These are phyloP conservation scores for Cygnus olor DNA, from an alignment of 2,797 vertebrate genomes.

Conservation along the genomic window DNA sequence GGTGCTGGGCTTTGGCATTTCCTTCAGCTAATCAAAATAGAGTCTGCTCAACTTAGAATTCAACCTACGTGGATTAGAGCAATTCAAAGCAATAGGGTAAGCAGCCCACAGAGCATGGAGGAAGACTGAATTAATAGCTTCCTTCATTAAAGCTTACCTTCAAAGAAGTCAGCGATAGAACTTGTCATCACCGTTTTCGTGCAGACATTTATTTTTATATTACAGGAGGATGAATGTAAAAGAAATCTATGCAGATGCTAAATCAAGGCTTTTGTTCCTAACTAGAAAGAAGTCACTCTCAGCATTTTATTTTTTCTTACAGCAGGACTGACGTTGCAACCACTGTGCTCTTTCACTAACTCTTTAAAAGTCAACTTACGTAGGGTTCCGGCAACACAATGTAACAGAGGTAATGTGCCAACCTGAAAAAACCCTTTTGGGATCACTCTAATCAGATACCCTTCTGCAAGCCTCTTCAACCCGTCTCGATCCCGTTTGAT, in stretches of 20 bases:
- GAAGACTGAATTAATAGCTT: constrained; percentile 41
- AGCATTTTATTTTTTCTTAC: constrained; percentile 14
- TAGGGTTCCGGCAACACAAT: background rate
- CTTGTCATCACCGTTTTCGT: background rate
- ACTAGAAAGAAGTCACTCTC: constrained; percentile 3
- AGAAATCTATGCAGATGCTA: constrained; percentile 35
- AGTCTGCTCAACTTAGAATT: background rate
- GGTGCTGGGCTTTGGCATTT: background rate
- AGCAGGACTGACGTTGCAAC: background rate
- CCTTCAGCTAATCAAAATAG: constrained; percentile 1
- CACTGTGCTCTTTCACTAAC: background rate
- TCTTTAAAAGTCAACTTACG: background rate
- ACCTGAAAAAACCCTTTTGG: background rate
- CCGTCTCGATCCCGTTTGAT: background rate
- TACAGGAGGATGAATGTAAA: background rate
- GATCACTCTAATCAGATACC: background rate
- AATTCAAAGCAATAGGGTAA: constrained; percentile 29
- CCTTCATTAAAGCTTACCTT: constrained; percentile 58
- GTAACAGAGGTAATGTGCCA: background rate
- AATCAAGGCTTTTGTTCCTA: constrained; percentile 50
- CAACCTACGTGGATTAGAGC: constrained; percentile 25
- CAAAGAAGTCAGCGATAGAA: constrained; percentile 17
- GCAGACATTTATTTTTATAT: constrained; percentile 55
- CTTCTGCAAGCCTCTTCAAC: background rate
- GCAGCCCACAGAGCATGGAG: constrained; percentile 1